Base-by-base conservation (phyloP, 2,888 invertebrate species). In the Campaea margaritaria region DNA sequence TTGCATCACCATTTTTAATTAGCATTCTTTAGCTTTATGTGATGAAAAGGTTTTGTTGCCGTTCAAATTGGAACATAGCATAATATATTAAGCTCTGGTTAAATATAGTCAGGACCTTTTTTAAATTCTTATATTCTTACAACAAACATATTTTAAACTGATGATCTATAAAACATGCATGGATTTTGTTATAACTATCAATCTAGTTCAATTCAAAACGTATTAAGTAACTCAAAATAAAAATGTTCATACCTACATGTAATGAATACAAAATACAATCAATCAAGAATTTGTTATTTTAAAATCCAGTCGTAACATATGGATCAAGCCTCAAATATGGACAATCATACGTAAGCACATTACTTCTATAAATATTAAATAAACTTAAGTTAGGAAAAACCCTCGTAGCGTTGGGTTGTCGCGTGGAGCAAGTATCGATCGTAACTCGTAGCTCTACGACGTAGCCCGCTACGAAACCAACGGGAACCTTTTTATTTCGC, bases 371-470 rank as follows among this genome's bases (percentile, higher is more conserved):
- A 64, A 70, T 72, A 75, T 45, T 53, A 28, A 67, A 67, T 67
- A 66, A n/a, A 21, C 21, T 21, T 21, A 70, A 70, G 74, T 76
- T 21, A 21, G 74, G 79, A 85, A 86, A 87, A 85, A 79, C 77
- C 74, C 74, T 77, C 80, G 82, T 83, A 85, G 82, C 84, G 78
- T 73, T 79, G 78, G 75, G 80, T 79, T 91, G 91, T 91, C 89
- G 89, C 88, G 87, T 81, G 79, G 83, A 74, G 70, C 12, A n/a
- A 38, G 78, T 89, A 91, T 91, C 85, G 91, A 91, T 91, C 91
- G 90, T 82, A 81, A 83, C 75, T 72, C 73, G 83, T 75, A 76
- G 78, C 77, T 78, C 85, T 85, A 85, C 86, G 83, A 63, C 85
- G 83, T 82, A 81, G 85, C 77, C 31, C 50, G 58, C 57, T 65